Conservation (phyloP, 2,888 invertebrate species). For the Cyclophora punctaria region DNA sequence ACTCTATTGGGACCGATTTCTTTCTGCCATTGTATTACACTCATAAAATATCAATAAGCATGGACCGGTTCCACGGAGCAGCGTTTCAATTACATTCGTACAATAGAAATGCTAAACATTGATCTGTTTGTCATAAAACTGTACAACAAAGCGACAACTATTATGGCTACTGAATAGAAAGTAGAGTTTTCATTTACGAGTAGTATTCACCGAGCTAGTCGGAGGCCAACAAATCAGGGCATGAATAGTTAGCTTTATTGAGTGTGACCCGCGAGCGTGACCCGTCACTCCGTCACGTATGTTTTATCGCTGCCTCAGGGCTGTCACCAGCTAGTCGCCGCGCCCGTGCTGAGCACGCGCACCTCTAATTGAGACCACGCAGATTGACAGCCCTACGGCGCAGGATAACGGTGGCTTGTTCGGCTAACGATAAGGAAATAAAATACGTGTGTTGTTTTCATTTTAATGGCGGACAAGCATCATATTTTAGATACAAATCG, state of each 20-base stretch:
- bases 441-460: conserved; percentile 18
- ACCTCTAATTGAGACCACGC: conserved; percentile 41
- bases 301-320: conserved; percentile 29
- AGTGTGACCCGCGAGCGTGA: conserved; percentile 19
- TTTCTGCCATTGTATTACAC: too few relatives aligned
- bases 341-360: conserved; percentile 35
- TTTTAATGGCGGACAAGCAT: conserved; percentile 19
- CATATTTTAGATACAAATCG: conserved; percentile 7
- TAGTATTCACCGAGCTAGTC: too few relatives aligned
- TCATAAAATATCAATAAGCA: too few relatives aligned
- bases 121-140: too few relatives aligned
- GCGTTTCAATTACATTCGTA: too few relatives aligned
- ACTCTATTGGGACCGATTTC: too few relatives aligned
- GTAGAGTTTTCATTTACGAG: too few relatives aligned
- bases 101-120: too few relatives aligned
- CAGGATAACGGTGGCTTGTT: conserved; percentile 42
- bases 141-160: too few relatives aligned
- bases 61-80: too few relatives aligned
- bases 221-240: conserved; percentile 1
- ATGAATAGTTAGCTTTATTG: conserved; percentile 12
- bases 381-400: conserved; percentile 33
- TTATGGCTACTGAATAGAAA: too few relatives aligned
- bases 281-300: conserved; percentile 26
- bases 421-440: conserved; percentile 23
- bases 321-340: conserved; percentile 22